Base-by-base conservation (phyloP, 1,140 invertebrate species). In the Drosophila sechellia region DNA sequence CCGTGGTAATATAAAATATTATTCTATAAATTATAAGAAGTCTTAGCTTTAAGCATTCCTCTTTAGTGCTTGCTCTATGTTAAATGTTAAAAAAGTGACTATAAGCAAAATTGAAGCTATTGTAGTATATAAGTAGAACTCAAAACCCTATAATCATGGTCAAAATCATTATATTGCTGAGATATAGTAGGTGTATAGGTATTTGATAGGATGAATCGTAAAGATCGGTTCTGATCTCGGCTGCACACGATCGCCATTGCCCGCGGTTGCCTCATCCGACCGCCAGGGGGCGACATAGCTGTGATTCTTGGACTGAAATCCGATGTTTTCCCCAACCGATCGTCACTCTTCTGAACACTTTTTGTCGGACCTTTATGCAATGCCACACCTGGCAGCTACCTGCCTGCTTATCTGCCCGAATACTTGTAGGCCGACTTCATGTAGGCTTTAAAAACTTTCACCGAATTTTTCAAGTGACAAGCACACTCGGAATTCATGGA, bases 381-480 rank as follows among this genome's bases (percentile, higher is more conserved):
- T 53, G 52, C 17, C 40, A 72, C 66, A 71, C 54, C 63, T 40
- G 43, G 25, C 43, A 20, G 49, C 27, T 35, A 52, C 27, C 31
- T 17, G 15, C 2, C 31, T 11, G 10, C 63, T 31, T 31, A 68
- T 54, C 42, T 55, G 49, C 25, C 39, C 22, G 63, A 46, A 43
- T 68, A 69, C 45, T 53, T 57, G 64, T 70, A 70, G 65, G 64
- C 68, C 64, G 25, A 58, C 35, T 58, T 58, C 42, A 27, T 40
- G 68, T 73, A 73, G 70, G 68, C 68, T 50, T 34, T 52, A 39
- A 22, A 65, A 73, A 73, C 66, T 72, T 72, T 72, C 66, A 71
- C 69, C 69, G 45, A 72, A 72, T 70, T 56, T 69, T 46, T 45
- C 35, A 42, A n/a, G 64, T 65, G 64, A 69, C 48, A 54, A 55